Conservation (phyloP, 1,140 invertebrate species). For the Neodiprion lecontei region DNA sequence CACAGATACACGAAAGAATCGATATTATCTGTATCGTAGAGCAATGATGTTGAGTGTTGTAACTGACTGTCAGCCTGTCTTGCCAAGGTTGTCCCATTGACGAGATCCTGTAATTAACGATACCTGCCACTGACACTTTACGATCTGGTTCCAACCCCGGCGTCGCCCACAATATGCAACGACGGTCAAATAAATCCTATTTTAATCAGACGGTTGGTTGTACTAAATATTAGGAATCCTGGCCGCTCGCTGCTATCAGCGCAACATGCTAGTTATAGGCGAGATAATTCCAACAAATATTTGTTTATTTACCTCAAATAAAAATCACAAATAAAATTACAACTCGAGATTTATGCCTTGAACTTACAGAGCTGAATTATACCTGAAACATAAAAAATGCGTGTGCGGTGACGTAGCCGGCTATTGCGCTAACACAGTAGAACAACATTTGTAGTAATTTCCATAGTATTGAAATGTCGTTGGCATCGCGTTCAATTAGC, state of each 20-base stretch:
- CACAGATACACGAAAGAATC: constrained; percentile 39
- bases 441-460: constrained; percentile 34
- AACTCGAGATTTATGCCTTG: constrained; percentile 5
- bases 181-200: constrained; percentile 24
- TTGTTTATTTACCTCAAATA: constrained; percentile 8
- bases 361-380: constrained; percentile 18
- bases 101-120: neutral
- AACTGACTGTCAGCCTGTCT: constrained; percentile 30
- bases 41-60: constrained; percentile 30
- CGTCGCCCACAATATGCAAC: constrained; percentile 43
- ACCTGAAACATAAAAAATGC: constrained; percentile 46
- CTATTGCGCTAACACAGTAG: constrained; percentile 30
- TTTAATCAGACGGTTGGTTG: constrained; percentile 30
- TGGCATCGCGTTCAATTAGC: constrained; percentile 35
- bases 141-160: constrained; percentile 7
- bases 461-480: constrained; percentile 40
- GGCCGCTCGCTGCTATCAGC: too few species aligned
- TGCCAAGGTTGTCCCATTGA: constrained; percentile 24
- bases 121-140: neutral
- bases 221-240: constrained; percentile 13
- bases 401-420: constrained; percentile 37
- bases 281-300: neutral
- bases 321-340: constrained; percentile 15
- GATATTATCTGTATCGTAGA: constrained; percentile 32
- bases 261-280: too few species aligned